Evolutionary conservation across 2,797 vertebrate genomes (phyloP).

Genomic region (Furcifer pardalis): DNA sequence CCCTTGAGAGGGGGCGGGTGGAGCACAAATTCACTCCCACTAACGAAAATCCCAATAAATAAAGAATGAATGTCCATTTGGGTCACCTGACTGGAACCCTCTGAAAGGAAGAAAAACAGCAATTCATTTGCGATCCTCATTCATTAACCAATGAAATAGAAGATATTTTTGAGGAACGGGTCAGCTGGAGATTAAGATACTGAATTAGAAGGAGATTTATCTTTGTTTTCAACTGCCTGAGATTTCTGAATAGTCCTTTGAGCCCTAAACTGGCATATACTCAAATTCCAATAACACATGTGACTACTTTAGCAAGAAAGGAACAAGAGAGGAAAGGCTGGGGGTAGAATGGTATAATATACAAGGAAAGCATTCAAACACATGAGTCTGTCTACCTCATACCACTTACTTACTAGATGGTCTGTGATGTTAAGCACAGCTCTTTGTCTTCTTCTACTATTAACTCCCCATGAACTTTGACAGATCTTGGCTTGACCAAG

Average conservation of each 20-base stretch:
- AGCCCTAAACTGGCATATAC: constrained; percentile 41
- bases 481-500: too few species aligned
- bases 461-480: too few species aligned
- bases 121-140: constrained; percentile 1
- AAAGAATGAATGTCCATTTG: background rate
- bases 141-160: constrained; percentile 27
- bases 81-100: constrained; percentile 20
- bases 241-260: constrained; percentile 43
- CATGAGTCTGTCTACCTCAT: background rate
- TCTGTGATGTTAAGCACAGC: background rate
- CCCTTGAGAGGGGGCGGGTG: too few species aligned
- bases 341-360: rapidly evolving
- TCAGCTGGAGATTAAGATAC: constrained; percentile 47
- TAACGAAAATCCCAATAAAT: background rate
- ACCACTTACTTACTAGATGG: background rate
- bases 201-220: constrained; percentile 46
- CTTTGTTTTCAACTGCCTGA: background rate
- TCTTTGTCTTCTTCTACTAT: background rate
- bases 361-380: background rate
- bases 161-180: constrained; percentile 8
- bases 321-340: background rate
- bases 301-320: background rate
- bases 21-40: background rate
- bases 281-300: constrained; percentile 31
- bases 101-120: constrained; percentile 36